Evolutionary conservation across 2,888 invertebrate species (phyloP), one percentile per base, ranked within the genome.

Genomic region (Thera obeliscata): DNA sequence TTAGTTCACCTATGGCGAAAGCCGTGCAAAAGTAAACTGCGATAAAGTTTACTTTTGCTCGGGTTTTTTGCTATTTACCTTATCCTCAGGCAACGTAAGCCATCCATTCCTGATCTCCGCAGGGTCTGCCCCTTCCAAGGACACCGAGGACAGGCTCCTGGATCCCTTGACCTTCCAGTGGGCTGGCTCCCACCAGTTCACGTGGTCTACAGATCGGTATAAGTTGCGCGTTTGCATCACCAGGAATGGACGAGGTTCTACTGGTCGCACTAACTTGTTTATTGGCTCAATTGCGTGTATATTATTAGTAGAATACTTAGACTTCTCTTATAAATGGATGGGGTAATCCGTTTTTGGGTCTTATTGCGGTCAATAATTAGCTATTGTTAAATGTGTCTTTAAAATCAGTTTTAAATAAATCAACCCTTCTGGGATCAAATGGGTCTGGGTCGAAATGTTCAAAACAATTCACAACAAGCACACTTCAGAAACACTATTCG

Each of bases 141-240:
- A 88, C 48, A 87, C 78, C 0, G 91, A 90, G 2, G 91, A 87
- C 11, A 86, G 75, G 12, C 80, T 86, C 11, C 87, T 78, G 1
- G 81, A 80, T 2, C 78, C 83, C 55, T 74, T 76, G 22, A 72
- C 36, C 76, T 85, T 89, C 89, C 90, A 86, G 56, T 87, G 85
- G 57, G 87, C 85, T 33, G 89, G 86, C 43, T 89, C 85, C 91
- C 92, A 92, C 92, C 93, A 93, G 71, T 89, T 86, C 9, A 87
- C 85, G 50, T 87, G 83, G 70, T 92, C 88, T 63, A 87, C 69
- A 0, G 90, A 90, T 33, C 83, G 82, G 7, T 87, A 87, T 46
- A 86, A 78, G 33, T 87, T 82, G n/a, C 79, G 78, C 0, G 87
- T 80, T 22, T 83, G 83, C 90, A 91, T 91, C 3, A 74, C 49